A percentile compares a stretch with the other conserved stretches of the same genome.
phyloP scores from a whole-genome alignment of 2,113 vertebrate genomes.

The Burhinus bistriatus region DNA sequence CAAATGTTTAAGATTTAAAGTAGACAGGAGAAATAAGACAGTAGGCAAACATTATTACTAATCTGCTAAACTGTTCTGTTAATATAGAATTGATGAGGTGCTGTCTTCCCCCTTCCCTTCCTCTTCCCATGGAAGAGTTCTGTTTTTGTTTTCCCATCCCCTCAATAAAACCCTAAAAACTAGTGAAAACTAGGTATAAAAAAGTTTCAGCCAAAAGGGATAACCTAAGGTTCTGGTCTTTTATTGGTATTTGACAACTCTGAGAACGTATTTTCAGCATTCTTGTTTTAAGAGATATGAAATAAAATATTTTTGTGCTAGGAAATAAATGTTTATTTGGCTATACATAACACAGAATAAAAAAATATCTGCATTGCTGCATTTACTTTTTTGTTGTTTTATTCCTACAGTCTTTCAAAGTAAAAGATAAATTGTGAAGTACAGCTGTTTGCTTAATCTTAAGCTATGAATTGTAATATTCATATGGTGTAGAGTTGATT shows the following conservation, averaged over 20 bases:
- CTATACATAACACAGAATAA: neutral
- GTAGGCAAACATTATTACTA: neutral
- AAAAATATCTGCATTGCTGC: neutral
- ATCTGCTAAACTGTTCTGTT: neutral
- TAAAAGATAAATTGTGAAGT: neutral
- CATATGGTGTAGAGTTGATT: neutral
- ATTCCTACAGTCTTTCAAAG: neutral
- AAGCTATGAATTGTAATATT: neutral
- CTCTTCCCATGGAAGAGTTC: neutral
- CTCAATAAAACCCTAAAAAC: neutral
- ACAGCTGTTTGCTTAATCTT: neutral
- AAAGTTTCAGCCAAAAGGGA: neutral
- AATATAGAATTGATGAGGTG: neutral
- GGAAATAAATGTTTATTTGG: neutral
- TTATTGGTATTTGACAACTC: neutral
- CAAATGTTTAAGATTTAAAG: neutral
- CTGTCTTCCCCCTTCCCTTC: neutral
- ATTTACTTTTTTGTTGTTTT: neutral
- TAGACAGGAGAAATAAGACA: neutral
- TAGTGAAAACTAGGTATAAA: neutral
- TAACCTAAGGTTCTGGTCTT: neutral
- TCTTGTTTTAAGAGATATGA: neutral
- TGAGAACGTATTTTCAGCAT: neutral
- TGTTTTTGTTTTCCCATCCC: neutral
- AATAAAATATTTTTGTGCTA: neutral